Conservation (phyloP, 2,113 vertebrate genomes). For the Anoplopoma fimbria region DNA sequence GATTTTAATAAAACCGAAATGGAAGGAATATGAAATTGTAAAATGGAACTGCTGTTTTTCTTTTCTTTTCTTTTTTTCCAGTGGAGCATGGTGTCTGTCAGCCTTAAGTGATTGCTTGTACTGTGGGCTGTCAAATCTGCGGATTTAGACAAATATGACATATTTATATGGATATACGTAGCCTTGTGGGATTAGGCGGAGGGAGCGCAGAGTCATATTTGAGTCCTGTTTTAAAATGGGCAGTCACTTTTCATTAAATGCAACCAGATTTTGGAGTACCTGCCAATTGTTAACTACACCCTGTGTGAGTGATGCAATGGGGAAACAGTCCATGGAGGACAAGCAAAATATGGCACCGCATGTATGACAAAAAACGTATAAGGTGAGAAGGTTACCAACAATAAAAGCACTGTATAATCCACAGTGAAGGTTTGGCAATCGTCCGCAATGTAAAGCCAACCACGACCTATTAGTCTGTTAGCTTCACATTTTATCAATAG, state of each 20-base stretch:
- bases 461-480: slow-evolving; percentile 45
- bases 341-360: slow-evolving; percentile 45
- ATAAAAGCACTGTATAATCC: slow-evolving; percentile 38
- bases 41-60: slow-evolving; percentile 53
- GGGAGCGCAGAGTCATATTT: slow-evolving; percentile 61
- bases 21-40: slow-evolving; percentile 60
- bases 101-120: slow-evolving; percentile 46
- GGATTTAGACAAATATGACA: slow-evolving; percentile 73
- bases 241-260: slow-evolving; percentile 80
- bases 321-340: slow-evolving; percentile 30
- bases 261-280: slow-evolving; percentile 59
- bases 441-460: slow-evolving; percentile 31
- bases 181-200: slow-evolving; percentile 69
- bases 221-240: slow-evolving; percentile 68
- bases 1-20: slow-evolving; percentile 63
- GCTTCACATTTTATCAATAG: slow-evolving; percentile 64
- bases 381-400: slow-evolving; percentile 54
- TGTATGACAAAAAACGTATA: slow-evolving; percentile 51
- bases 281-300: slow-evolving; percentile 70
- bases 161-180: slow-evolving; percentile 76
- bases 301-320: slow-evolving; percentile 58
- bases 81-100: slow-evolving; percentile 45
- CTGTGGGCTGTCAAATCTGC: slow-evolving; percentile 69
- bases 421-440: slow-evolving; percentile 48
- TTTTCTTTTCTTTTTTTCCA: slow-evolving; percentile 48